Evolutionary conservation across 2,888 invertebrate genomes (phyloP), one percentile per base, ranked within the genome.

Genomic region (Capitulum mitella): DNA sequence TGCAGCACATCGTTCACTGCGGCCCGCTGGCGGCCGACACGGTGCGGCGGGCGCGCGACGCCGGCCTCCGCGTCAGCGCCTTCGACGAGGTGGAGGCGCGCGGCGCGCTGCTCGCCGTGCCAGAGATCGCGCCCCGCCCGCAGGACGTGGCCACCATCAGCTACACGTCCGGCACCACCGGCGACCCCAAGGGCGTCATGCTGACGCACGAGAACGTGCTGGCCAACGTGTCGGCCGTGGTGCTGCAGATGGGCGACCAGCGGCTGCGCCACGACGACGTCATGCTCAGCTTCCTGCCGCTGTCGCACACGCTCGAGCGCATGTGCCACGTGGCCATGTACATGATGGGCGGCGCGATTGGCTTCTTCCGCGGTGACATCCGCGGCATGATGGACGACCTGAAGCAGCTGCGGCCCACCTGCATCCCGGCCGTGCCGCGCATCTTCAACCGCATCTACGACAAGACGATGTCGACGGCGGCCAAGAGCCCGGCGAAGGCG

Each of bases 291-390:
- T 99, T 97, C 87, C 89, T 99, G 83, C 98, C 98, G 0, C 88
- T 99, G 83, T 97, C 98, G 22, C 98, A 98, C 87, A 97, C 98
- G 95, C 90, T 98, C 84, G 98, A 98, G 87, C 90, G 98, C 82
- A 94, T 94, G 85, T 95, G 95, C 86, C 94, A 95, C 88, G 84
- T 85, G 81, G 79, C 80, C 34, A 54, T 78, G 22, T 80, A 79
- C 22, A 54, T 78, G 58, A 29, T 46, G 40, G 98, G 98, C 80
- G 97, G 93, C 79, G 89, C 92, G n/a, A 94, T 98, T 43, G 98
- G 97, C 43, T 98, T 96, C 88, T 98, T 92, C 87, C 90, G 93
- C 80, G 98, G 98, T 26, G 96, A 98, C 86, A 94, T 98, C 81
- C 90, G 92, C 83, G 89, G 91, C 83, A 87, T 98, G 82, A 90